Base-by-base conservation (phyloP, 2,888 invertebrate genomes). In the Sinopyrophorus schimmeli region DNA sequence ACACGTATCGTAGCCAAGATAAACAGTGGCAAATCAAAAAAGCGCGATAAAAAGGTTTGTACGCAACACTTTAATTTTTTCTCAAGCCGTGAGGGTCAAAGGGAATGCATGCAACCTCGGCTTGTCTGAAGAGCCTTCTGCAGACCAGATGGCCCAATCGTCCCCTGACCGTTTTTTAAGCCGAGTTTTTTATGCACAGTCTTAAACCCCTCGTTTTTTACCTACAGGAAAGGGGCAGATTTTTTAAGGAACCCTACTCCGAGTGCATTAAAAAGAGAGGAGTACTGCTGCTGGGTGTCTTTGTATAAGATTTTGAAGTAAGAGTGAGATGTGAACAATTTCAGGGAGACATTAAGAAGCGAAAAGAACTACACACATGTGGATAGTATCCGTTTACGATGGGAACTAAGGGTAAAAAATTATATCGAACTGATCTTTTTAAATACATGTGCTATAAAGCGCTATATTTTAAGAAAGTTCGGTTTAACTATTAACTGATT, bases 81-180 rank as follows among this genome's bases (percentile, higher is more conserved):
- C 67, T 65, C 67, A 67, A 51, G 58, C 61, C 57, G 56, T 63
- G 58, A 62, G 68, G 70, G 69, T 67, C 69, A 68, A 67, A 70
- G 68, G 67, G 68, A 63, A 61, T 58, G 47, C 47, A 35, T 43
- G 53, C 65, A 63, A 63, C 64, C 64, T 65, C 65, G 64, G 59
- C 58, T 44, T 60, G 62, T 67, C 67, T 67, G 66, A 62, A 69
- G 68, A 67, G 65, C 60, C 66, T 64, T 65, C 64, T 69, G 69
- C 61, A 58, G 63, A 65, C 68, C 70, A 69, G 69, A 69, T 69
- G 69, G 70, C 62, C 68, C 59, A 54, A 53, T 61, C 44, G 49
- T 49, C 44, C 70, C 72, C 72, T 72, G 73, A 70, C 72, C 72
- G 71, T 72, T 72, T 72, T 73, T 73, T 72, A 72, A 72, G 71